A percentile compares a stretch with the other conserved stretches of the same genome.
phyloP scores from a whole-genome alignment of 2,797 vertebrate species.

The Acrossocheilus fasciatus region DNA sequence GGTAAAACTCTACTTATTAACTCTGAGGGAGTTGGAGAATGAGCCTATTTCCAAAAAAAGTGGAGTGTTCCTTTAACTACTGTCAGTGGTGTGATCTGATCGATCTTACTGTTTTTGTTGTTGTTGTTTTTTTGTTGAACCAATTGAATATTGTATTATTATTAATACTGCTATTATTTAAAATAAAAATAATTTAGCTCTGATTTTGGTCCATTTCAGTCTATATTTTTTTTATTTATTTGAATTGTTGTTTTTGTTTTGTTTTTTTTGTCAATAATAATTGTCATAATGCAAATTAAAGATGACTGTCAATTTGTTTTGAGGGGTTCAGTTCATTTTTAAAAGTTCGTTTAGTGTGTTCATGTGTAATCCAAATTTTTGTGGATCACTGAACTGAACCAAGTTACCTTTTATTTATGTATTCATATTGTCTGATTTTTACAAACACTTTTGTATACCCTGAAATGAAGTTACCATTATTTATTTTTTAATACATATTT shows the following conservation, averaged over 20 bases:
- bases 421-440: not conserved
- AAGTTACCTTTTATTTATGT: not conserved
- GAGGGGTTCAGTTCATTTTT: not conserved
- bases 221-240: not conserved
- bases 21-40: too few relatives aligned
- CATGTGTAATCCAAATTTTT: not conserved
- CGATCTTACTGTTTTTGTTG: not conserved
- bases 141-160: too few relatives aligned
- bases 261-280: not conserved
- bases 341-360: too few relatives aligned
- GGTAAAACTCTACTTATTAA: too few relatives aligned
- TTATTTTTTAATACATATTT: too few relatives aligned
- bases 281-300: not conserved
- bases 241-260: not conserved
- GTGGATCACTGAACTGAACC: not conserved
- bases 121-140: not conserved
- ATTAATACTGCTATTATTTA: too few relatives aligned
- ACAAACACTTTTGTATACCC: too few relatives aligned
- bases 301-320: not conserved
- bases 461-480: too few relatives aligned
- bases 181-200: too few relatives aligned
- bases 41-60: too few relatives aligned
- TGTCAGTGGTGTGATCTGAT: not conserved
- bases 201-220: not conserved
- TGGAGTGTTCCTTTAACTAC: too few relatives aligned